These are phyloP conservation scores for Abscondita cerata DNA, from an alignment of 2,888 invertebrate species.

Conservation along the genomic window DNA sequence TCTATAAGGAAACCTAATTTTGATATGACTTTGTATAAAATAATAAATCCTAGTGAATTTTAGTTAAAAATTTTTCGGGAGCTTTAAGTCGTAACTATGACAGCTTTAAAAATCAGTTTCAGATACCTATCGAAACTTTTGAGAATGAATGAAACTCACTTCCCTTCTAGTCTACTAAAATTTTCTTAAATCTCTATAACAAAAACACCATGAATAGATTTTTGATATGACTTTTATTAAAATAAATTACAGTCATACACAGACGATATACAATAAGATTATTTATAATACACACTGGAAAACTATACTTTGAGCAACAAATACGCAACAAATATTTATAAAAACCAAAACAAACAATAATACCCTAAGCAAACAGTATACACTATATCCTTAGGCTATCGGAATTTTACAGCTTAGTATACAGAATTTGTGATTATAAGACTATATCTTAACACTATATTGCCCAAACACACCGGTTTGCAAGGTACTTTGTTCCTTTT, in stretches of 20 bases:
- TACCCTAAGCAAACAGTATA: conserved; percentile 55
- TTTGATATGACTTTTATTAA: conserved; percentile 56
- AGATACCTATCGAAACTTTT: too few relatives aligned
- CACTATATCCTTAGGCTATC: conserved; percentile 58
- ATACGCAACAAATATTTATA: conserved; percentile 59
- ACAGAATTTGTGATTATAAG: conserved; percentile 48
- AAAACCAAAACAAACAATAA: conserved; percentile 47
- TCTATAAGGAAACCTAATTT: too few relatives aligned
- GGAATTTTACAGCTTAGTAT: conserved; percentile 56
- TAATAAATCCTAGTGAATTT: too few relatives aligned
- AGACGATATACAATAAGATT: conserved; percentile 55
- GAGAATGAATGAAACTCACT: too few relatives aligned
- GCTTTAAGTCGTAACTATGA: too few relatives aligned
- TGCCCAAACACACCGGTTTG: conserved; percentile 57
- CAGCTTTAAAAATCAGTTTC: too few relatives aligned
- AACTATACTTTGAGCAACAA: conserved; percentile 60
- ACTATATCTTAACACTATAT: conserved; percentile 44
- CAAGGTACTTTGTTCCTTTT: conserved; percentile 56
- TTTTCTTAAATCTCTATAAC: too few relatives aligned
- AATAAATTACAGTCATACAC: conserved; percentile 63
- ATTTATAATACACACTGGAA: conserved; percentile 56
- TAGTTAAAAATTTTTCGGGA: too few relatives aligned
- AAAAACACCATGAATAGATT: conserved; percentile 3
- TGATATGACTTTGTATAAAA: too few relatives aligned
- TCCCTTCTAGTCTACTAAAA: too few relatives aligned